Evolutionary conservation across 2,888 invertebrate genomes (phyloP).

Genomic region (Oithona nana): DNA sequence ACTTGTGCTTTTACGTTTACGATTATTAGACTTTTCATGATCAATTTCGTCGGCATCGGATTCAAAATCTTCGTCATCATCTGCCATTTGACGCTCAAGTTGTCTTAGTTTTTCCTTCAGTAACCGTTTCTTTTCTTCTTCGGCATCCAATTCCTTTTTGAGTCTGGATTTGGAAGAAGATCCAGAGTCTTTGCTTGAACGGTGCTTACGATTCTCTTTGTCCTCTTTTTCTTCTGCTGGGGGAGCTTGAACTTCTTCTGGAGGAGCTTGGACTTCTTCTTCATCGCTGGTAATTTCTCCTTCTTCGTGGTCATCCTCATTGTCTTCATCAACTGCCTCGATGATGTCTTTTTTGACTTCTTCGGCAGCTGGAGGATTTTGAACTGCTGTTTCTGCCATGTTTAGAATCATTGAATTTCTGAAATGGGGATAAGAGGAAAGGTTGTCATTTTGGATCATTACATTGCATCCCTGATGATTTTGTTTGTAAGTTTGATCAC

Average conservation of each 20-base stretch:
- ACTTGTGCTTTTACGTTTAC: constrained; percentile 19
- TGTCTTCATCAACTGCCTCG: constrained; percentile 15
- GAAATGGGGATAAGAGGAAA: no score
- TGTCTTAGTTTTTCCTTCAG: constrained; percentile 14
- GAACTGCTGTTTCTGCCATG: no score
- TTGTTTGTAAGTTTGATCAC: no score
- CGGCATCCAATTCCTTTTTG: not conserved
- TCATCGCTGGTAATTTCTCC: constrained; percentile 22
- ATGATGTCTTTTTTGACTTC: not conserved
- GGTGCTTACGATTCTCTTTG: not conserved
- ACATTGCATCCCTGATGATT: no score
- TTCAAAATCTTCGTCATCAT: constrained; percentile 29
- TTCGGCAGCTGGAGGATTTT: no score
- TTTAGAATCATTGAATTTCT: no score
- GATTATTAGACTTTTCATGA: constrained; percentile 6
- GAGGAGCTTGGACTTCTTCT: constrained; percentile 18
- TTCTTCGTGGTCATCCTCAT: constrained; percentile 21
- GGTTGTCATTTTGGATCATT: no score
- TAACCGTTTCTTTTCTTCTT: constrained; percentile 6
- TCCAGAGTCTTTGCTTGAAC: not conserved
- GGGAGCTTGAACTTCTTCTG: not conserved
- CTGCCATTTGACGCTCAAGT: constrained; percentile 18
- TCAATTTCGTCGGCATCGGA: constrained; percentile 35
- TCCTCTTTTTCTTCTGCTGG: not conserved
- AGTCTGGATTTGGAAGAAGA: not conserved